A percentile compares a stretch with the other conserved stretches of the same genome.
These are phyloP conservation scores for Misgurnus anguillicaudatus DNA, from an alignment of 2,113 vertebrate genomes.

Conservation along the genomic window DNA sequence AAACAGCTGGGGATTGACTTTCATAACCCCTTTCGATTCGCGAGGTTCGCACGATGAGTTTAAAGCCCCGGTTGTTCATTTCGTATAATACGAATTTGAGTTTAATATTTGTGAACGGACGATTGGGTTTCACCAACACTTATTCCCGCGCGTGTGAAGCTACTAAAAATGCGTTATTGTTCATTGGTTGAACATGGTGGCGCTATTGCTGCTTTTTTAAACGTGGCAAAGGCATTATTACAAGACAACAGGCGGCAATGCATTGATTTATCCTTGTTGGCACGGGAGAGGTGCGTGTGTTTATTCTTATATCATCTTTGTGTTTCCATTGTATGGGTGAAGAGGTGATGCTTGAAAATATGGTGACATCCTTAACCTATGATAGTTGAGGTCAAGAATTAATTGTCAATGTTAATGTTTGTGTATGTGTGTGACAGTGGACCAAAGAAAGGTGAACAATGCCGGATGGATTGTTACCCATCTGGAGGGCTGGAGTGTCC, in stretches of 20 bases:
- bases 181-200: constrained; percentile 11
- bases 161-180: background rate
- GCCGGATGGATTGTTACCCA: constrained; percentile 3
- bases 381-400: constrained; percentile 13
- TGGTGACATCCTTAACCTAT: background rate
- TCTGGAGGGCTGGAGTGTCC: background rate
- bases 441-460: background rate
- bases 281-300: background rate
- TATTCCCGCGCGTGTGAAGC: background rate
- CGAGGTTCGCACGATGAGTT: background rate
- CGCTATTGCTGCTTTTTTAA: background rate
- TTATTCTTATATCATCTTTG: background rate
- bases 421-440: constrained; percentile 15
- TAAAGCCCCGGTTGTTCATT: constrained; percentile 2
- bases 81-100: constrained; percentile 4
- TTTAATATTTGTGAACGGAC: constrained; percentile 18
- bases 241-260: background rate
- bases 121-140: constrained; percentile 2
- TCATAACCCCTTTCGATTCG: background rate
- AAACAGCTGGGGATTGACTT: background rate
- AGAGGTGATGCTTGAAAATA: background rate
- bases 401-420: background rate
- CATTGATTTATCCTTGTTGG: background rate
- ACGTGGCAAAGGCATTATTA: background rate
- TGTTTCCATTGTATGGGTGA: background rate